A percentile compares a stretch with the other conserved stretches of the same genome.
Evolutionary conservation across 2,888 invertebrate genomes (phyloP).

Genomic region (Rutpela maculata): DNA sequence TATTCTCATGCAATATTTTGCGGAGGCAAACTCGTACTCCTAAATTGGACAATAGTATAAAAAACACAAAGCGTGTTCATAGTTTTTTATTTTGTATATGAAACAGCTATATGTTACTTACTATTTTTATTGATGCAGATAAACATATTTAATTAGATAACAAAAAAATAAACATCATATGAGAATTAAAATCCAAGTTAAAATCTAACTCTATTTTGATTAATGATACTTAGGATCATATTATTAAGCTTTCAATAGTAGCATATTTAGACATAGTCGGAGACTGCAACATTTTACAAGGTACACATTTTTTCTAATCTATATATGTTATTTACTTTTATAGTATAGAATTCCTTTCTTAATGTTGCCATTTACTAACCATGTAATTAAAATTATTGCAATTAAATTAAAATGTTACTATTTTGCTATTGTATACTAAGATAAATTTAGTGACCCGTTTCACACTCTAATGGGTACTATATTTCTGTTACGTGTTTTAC

Average conservation of each 20-base stretch:
- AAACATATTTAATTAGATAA: conserved; percentile 24
- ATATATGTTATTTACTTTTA: too few relatives aligned
- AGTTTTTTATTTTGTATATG: not conserved
- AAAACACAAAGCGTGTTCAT: not conserved
- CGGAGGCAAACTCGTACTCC: too few relatives aligned
- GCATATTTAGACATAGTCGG: not conserved
- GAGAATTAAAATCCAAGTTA: conserved; percentile 9
- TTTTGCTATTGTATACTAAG: too few relatives aligned
- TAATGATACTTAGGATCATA: conserved; percentile 8
- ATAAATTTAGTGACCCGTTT: too few relatives aligned
- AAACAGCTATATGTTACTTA: not conserved
- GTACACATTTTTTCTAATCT: not conserved
- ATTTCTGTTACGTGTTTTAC: too few relatives aligned
- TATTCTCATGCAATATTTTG: too few relatives aligned
- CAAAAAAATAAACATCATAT: not conserved
- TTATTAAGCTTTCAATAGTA: conserved; percentile 8
- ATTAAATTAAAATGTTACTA: too few relatives aligned
- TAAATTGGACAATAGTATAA: not conserved
- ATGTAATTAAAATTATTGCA: too few relatives aligned
- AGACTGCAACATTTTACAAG: not conserved
- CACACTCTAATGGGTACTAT: too few relatives aligned
- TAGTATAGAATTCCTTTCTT: too few relatives aligned
- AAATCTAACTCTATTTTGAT: conserved; percentile 12
- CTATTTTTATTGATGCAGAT: not conserved
- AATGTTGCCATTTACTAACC: too few relatives aligned